A percentile compares a stretch with the other conserved stretches of the same genome.
These are phyloP conservation scores for Dicyrtoma fusca DNA, from an alignment of 2,888 invertebrate genomes.

Conservation along the genomic window DNA sequence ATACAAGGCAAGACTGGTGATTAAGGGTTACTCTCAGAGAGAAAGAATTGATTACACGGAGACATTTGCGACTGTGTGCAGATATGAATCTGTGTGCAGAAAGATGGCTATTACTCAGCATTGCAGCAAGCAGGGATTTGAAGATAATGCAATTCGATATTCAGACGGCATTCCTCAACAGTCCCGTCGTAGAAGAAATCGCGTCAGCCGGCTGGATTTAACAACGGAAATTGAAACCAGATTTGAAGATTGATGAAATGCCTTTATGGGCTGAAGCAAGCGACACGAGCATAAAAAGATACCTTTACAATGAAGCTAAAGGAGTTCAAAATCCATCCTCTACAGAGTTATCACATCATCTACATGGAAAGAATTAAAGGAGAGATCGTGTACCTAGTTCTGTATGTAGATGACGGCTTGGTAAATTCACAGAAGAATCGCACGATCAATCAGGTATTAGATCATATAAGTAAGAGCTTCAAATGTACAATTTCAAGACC, in stretches of 20 bases:
- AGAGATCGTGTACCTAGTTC: too few relatives aligned
- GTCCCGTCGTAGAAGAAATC: constrained; percentile 28
- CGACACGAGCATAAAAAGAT: constrained; percentile 48
- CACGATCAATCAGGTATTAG: not conserved
- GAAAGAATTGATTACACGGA: constrained; percentile 35
- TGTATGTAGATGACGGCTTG: constrained; percentile 54
- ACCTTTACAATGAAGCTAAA: constrained; percentile 28
- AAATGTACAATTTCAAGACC: not conserved
- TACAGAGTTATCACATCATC: constrained; percentile 39
- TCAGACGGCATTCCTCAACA: constrained; percentile 35
- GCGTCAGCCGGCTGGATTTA: constrained; percentile 23
- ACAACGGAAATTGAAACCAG: not conserved
- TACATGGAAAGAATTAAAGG: constrained; percentile 20
- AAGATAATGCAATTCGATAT: constrained; percentile 32
- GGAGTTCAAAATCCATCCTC: constrained; percentile 11
- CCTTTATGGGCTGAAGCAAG: constrained; percentile 54
- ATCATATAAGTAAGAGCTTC: not conserved
- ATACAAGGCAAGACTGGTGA: constrained; percentile 29
- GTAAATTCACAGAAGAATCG: not conserved
- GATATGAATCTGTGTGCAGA: constrained; percentile 35
- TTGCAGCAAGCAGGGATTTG: constrained; percentile 27
- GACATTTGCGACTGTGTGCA: constrained; percentile 33
- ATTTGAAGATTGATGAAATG: constrained; percentile 40
- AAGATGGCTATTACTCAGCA: constrained; percentile 3
- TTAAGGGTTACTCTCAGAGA: constrained; percentile 28